phyloP scores from a whole-genome alignment of 2,888 invertebrate species.

The Latrodectus elegans region DNA sequence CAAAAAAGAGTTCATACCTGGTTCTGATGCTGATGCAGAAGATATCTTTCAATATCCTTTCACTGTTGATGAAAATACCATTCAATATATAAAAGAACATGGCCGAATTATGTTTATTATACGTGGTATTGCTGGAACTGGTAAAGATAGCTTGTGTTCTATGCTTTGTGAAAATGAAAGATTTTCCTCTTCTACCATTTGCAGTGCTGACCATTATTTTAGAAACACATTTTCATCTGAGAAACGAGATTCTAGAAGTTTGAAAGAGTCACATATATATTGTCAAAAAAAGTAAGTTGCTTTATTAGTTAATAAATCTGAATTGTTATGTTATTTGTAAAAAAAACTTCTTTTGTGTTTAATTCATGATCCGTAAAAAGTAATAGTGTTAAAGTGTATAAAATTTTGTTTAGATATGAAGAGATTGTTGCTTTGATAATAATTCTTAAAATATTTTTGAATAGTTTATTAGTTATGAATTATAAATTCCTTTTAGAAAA shows the following conservation, averaged over 20 bases:
- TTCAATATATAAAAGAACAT: constrained; percentile 47
- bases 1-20: constrained; percentile 38
- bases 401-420: too few species aligned
- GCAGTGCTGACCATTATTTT: constrained; percentile 63
- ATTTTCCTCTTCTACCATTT: constrained; percentile 28
- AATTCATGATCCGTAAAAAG: too few species aligned
- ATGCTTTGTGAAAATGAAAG: constrained; percentile 2
- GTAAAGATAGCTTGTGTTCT: constrained; percentile 30
- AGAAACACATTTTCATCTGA: constrained; percentile 12
- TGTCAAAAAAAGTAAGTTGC: constrained; percentile 50
- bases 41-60: constrained; percentile 55
- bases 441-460: too few species aligned
- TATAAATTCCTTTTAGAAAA: too few species aligned
- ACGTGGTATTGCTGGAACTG: constrained; percentile 56
- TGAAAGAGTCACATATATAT: constrained; percentile 38
- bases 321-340: not conserved
- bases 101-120: constrained; percentile 63
- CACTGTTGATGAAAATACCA: constrained; percentile 24
- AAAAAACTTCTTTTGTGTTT: too few species aligned
- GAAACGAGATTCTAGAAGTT: constrained; percentile 5
- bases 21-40: constrained; percentile 41
- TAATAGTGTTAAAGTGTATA: too few species aligned
- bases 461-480: too few species aligned
- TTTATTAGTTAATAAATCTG: not conserved
- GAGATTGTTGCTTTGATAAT: too few species aligned